phyloP scores from a whole-genome alignment of 2,113 vertebrate species.

The Ranitomeya imitator region DNA sequence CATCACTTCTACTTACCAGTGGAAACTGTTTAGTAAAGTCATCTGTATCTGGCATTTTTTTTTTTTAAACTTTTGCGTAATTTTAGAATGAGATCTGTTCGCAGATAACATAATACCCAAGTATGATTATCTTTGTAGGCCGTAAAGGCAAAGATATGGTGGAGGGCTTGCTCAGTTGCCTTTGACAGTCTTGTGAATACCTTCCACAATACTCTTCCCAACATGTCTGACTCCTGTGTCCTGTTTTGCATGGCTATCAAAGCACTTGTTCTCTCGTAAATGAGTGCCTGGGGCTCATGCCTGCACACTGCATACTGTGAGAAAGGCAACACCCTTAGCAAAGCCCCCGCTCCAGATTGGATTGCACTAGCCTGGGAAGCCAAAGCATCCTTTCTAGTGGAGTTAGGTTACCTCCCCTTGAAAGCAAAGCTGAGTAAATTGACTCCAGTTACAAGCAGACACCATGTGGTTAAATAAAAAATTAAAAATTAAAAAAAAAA shows the following conservation, averaged over 20 bases:
- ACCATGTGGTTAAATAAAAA: conserved; percentile 55
- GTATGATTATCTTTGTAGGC: not conserved
- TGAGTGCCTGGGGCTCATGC: conserved; percentile 44
- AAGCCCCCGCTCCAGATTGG: conserved; percentile 53
- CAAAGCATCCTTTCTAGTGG: conserved; percentile 59
- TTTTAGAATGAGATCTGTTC: not conserved
- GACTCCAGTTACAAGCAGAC: conserved; percentile 56
- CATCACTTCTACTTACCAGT: too few species aligned
- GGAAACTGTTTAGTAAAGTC: too few species aligned
- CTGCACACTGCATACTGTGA: conserved; percentile 52
- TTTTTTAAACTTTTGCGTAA: too few species aligned
- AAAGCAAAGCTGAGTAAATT: conserved; percentile 56
- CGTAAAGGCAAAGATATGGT: not conserved
- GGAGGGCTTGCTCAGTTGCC: not conserved
- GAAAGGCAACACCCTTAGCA: conserved; percentile 55
- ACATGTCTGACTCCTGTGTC: conserved; percentile 23
- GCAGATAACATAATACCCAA: not conserved
- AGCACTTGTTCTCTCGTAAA: conserved; percentile 53
- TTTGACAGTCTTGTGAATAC: conserved; percentile 20
- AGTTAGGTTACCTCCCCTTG: conserved; percentile 55
- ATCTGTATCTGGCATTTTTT: too few species aligned
- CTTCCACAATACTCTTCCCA: conserved; percentile 25
- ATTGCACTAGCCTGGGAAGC: conserved; percentile 57
- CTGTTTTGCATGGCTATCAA: conserved; percentile 47
- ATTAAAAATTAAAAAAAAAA: conserved; percentile 6